A percentile compares a stretch with the other conserved stretches of the same genome.
phyloP scores from a whole-genome alignment of 2,113 vertebrate genomes.

The Calyptommatus sinebrachiatus region DNA sequence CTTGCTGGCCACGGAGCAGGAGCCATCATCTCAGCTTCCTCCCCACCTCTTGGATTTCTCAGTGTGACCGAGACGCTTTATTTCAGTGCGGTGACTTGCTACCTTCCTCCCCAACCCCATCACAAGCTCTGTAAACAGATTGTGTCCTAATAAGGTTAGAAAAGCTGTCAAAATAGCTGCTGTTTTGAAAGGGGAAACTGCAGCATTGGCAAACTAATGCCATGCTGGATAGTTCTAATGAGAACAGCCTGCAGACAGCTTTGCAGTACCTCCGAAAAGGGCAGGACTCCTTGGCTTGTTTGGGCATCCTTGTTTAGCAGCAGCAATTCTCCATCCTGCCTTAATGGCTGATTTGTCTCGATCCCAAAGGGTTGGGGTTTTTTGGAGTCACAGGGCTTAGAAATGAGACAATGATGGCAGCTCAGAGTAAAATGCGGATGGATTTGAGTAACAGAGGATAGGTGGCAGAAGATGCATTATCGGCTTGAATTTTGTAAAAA shows the following conservation, averaged over 20 bases:
- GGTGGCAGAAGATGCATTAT: background rate
- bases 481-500: background rate
- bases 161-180: slow-evolving; percentile 60
- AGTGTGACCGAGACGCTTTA: slow-evolving; percentile 41
- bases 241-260: background rate
- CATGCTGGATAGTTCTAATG: slow-evolving; percentile 7
- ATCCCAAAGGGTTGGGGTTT: background rate
- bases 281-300: slow-evolving; percentile 23
- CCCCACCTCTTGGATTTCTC: slow-evolving; percentile 24
- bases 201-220: background rate
- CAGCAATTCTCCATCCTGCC: background rate
- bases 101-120: slow-evolving; percentile 13
- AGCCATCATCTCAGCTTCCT: background rate
- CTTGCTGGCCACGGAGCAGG: background rate
- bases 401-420: background rate
- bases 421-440: background rate
- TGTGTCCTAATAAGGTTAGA: slow-evolving; percentile 57
- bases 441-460: background rate
- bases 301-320: slow-evolving; percentile 8
- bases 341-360: slow-evolving; percentile 6
- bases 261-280: slow-evolving; percentile 15
- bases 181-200: slow-evolving; percentile 44
- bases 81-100: slow-evolving; percentile 32
- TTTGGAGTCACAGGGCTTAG: background rate
- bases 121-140: slow-evolving; percentile 39